Conservation (phyloP, 2,797 vertebrate species). For the Picus viridis region DNA sequence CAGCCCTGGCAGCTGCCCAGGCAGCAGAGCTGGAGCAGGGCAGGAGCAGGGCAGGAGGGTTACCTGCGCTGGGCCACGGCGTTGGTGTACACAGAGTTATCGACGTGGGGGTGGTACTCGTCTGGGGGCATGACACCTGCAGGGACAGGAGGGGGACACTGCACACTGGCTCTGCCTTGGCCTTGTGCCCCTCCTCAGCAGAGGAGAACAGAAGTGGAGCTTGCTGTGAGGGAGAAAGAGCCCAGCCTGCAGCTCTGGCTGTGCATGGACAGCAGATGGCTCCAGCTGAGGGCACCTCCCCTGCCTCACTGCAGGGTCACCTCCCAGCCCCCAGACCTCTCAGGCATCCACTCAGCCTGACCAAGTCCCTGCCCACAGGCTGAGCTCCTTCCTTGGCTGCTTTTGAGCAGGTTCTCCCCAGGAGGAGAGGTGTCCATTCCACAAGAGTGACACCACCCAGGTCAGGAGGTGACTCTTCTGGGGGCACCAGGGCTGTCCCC, state of each 20-base stretch:
- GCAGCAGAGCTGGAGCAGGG: not conserved
- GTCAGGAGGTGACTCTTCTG: fast-evolving
- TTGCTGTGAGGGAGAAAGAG: not conserved
- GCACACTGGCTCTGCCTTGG: fast-evolving
- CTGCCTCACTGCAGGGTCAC: fast-evolving
- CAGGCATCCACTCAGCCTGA: not conserved
- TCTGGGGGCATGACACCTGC: conserved; percentile 96
- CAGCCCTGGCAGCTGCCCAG: not conserved
- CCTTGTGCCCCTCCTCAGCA: fast-evolving
- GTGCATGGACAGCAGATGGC: not conserved
- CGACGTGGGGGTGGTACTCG: conserved; percentile 87
- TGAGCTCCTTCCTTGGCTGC: not conserved
- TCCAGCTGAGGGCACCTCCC: not conserved
- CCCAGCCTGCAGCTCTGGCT: fast-evolving
- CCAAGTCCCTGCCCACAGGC: not conserved
- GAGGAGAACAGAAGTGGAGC: fast-evolving
- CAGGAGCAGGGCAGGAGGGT: fast-evolving
- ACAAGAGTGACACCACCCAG: not conserved
- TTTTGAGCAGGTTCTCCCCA: not conserved
- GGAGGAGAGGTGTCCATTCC: too few relatives aligned
- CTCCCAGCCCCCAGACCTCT: not conserved
- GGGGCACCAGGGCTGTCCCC: not conserved
- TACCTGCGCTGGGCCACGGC: conserved; percentile 89
- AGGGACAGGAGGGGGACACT: not conserved
- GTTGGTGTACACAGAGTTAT: conserved; percentile 95